Evolutionary conservation across 2,888 invertebrate species (phyloP), one percentile per base, ranked within the genome.

Genomic region (Leistus spinibarbis): DNA sequence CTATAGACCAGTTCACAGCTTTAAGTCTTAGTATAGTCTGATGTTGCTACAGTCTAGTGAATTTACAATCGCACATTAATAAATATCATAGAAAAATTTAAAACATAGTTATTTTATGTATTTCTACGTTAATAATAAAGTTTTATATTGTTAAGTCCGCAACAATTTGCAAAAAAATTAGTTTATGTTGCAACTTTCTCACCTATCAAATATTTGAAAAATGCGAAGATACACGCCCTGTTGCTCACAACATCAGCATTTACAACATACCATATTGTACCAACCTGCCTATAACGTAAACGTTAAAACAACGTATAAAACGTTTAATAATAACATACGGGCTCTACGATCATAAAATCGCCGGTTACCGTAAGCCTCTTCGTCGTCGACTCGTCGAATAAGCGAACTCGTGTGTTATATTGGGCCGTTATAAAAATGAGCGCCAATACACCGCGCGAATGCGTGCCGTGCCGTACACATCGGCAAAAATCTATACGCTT

Each of bases 321-420:
- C 40, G 60, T 60, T 60, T 60, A 64, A 27, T 64, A 64, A 64
- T 64, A 64, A 64, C 64, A 64, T 64, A 64, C 64, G 64, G 23
- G 27, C 19, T 60, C 20, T 19, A 9, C 23, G 64, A 23, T 64
- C 64, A 23, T 64, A 64, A 64, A 64, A 64, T 64, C 64, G 64
- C 27, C 27, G 64, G 64, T 64, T 64, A 64, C 64, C 24, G 60
- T 60, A 10, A 16, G 60, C 40, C 40, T 40, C 40, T 7, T 40
- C 40, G 13, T 40, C 60, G 60, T 13, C 40, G 7, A 7, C 10
- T 40, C 40, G 13, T 40, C 60, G 60, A 60, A 60, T 60, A 60
- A 64, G 64, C 64, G 27, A 64, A 60, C 60, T 60, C 60, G 60
- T 60, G 60, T 60, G 60, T 60, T 60, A 60, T 60, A 60, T 60